Conservation (phyloP, 2,113 vertebrate genomes). For the Amblyornis subalaris region DNA sequence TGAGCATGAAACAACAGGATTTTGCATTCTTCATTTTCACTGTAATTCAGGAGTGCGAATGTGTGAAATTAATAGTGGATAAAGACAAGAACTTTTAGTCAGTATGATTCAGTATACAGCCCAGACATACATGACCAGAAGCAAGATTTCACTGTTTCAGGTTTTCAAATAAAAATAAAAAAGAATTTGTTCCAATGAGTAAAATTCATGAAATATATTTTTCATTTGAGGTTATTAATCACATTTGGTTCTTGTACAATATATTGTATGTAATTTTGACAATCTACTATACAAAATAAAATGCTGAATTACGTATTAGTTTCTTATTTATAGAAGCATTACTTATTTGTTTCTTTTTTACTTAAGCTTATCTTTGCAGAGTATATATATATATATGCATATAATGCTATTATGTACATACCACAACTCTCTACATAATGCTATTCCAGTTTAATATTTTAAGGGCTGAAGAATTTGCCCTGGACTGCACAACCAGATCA, state of each 20-base stretch:
- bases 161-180: neutral
- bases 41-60: neutral
- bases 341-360: neutral
- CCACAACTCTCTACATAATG: neutral
- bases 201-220: neutral
- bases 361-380: neutral
- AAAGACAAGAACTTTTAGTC: neutral
- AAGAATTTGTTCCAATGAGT: neutral
- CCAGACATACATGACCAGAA: neutral
- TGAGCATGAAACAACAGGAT: neutral
- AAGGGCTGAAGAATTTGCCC: neutral
- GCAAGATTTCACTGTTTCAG: neutral
- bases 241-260: neutral
- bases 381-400: too few species aligned
- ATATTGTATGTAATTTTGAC: neutral
- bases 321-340: neutral
- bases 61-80: neutral
- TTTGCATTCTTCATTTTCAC: neutral
- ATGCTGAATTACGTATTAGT: neutral
- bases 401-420: neutral
- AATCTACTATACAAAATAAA: neutral
- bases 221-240: neutral
- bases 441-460: neutral
- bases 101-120: neutral
- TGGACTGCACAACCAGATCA: neutral